Percentiles rank a stretch among this genome's conserved stretches.
Conservation (phyloP, 2,888 invertebrate genomes). For the Nezara viridula region DNA sequence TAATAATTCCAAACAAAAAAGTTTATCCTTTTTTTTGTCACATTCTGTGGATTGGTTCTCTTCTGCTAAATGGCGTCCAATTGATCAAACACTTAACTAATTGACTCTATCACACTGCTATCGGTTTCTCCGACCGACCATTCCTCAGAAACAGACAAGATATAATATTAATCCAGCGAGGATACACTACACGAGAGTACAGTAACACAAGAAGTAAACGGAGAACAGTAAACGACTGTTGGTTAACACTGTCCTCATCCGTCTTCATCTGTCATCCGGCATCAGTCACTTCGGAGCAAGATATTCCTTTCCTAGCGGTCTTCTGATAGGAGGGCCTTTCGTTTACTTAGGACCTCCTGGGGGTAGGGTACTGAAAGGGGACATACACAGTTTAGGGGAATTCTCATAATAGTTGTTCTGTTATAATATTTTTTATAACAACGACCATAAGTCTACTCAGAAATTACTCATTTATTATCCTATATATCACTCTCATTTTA, state of each 20-base stretch:
- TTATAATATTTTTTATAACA: no score
- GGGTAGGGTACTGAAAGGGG: neutral
- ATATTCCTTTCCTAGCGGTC: conserved; percentile 27
- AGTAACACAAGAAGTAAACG: neutral
- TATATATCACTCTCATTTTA: no score
- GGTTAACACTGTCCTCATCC: neutral
- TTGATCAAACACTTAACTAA: neutral
- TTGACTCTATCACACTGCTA: neutral
- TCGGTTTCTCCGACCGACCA: neutral
- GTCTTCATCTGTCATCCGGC: conserved; percentile 47
- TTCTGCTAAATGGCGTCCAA: no score
- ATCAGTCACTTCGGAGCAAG: neutral
- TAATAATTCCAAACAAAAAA: no score
- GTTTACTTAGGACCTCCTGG: neutral
- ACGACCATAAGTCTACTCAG: no score
- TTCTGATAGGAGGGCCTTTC: neutral
- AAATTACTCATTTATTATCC: no score
- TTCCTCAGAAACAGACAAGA: neutral
- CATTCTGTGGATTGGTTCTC: no score
- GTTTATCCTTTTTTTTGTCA: no score
- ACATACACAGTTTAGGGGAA: neutral
- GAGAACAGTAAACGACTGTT: neutral
- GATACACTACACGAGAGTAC: neutral
- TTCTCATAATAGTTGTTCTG: no score
- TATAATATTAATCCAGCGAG: neutral